A percentile compares a stretch with the other conserved stretches of the same genome.
phyloP scores from a whole-genome alignment of 2,888 invertebrate species.

The Brenthis daphne region DNA sequence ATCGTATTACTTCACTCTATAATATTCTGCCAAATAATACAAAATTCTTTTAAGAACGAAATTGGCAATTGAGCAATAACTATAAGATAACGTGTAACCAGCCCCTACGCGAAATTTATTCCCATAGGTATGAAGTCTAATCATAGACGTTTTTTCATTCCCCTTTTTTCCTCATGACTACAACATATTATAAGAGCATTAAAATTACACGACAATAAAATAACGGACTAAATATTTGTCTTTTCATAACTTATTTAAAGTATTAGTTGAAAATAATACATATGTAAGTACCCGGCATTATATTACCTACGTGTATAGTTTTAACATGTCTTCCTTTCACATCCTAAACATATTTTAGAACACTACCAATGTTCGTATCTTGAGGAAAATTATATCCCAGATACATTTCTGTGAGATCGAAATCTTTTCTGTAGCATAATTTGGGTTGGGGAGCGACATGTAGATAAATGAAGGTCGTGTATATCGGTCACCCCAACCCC shows the following conservation, averaged over 20 bases:
- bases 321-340: neutral
- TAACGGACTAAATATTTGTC: neutral
- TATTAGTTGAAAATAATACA: too few relatives aligned
- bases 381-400: constrained; percentile 62
- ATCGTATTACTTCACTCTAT: constrained; percentile 20
- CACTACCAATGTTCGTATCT: constrained; percentile 5
- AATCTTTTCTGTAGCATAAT: constrained; percentile 62
- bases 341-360: constrained; percentile 4
- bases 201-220: constrained; percentile 7
- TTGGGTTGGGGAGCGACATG: constrained; percentile 53
- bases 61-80: constrained; percentile 66
- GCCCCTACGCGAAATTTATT: constrained; percentile 68
- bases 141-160: constrained; percentile 72
- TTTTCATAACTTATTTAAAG: neutral
- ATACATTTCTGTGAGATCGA: constrained; percentile 66
- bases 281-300: neutral
- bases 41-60: constrained; percentile 45
- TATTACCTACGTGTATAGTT: neutral
- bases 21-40: constrained; percentile 36
- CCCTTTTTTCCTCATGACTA: constrained; percentile 49
- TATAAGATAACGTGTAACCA: constrained; percentile 63
- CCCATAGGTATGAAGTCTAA: constrained; percentile 78
- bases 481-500: constrained; percentile 38
- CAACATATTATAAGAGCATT: constrained; percentile 27
- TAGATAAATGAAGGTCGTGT: constrained; percentile 60